Base-by-base conservation (phyloP, 1,140 invertebrate genomes). In the Colletes latitarsis region DNA sequence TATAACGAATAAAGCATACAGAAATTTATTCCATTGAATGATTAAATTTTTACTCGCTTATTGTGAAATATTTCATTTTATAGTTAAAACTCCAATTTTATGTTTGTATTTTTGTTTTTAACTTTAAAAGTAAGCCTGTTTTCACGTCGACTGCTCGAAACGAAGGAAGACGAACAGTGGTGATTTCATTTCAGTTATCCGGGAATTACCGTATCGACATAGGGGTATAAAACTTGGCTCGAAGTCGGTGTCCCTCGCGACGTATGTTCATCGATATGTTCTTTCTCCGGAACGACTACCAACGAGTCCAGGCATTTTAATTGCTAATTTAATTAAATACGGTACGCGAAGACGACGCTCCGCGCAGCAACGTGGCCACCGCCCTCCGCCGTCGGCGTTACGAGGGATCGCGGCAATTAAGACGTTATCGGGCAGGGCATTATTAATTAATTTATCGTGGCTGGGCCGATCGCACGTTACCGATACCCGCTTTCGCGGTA, bases 311-410 rank as follows among this genome's bases (percentile, higher is more conserved):
- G 83, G 88, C 77, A 90, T 91, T 91, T 91, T 91, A 91, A 91
- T 91, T 90, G 90, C 90, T 90, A 90, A 91, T 90, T 91, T 91
- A 91, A 91, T 91, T 91, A 90, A 91, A 91, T 86, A 86, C 66
- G 57, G 67, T 83, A 73, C 52, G 58, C 55, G 75, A 77, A 30
- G 49, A 68, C 73, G 64, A 60, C 58, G 78, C 15, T 43, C 60
- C 52, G 15, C 53, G 67, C 72, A 72, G 43, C 67, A 66, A 60
- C 30, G 39, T 57, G 15, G 57, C 49, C 15, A 15, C 41, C 41
- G 52, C 19, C n/a, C 21, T 4, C 21, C 10, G 21, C 3, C 46
- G 14, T 0, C 49, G 43, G 39, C 53, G 67, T 70, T 41, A 17
- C 30, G 41, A 71, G 85, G 63, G 79, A 77, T 80, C 77, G 71